Percentiles rank a stretch among this genome's conserved stretches.
Conservation (phyloP, 1,140 invertebrate genomes). For the Microvelia longipes region DNA sequence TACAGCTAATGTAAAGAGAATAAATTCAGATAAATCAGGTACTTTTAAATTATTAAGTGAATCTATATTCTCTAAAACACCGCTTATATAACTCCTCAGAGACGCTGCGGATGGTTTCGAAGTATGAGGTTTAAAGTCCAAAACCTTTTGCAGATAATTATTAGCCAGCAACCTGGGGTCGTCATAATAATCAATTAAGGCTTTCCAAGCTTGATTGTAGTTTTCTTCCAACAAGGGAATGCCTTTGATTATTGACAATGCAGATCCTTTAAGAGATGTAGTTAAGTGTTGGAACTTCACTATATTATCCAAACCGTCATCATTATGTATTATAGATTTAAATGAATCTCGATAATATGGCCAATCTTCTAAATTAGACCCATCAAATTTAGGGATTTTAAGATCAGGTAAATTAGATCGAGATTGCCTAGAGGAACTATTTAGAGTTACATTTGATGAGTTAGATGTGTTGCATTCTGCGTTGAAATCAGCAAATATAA, state of each 20-base stretch:
- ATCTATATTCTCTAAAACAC: slow-evolving; percentile 15
- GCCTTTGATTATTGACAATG: neutral
- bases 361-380: neutral
- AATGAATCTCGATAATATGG: neutral
- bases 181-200: neutral
- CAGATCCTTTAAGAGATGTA: neutral
- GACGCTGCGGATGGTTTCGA: slow-evolving; percentile 18
- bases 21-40: neutral
- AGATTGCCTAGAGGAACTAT: too few species aligned
- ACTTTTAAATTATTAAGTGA: slow-evolving; percentile 23
- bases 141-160: neutral
- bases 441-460: too few species aligned
- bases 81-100: slow-evolving; percentile 9
- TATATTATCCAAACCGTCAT: neutral
- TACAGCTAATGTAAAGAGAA: neutral
- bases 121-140: neutral
- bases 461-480: too few species aligned
- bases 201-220: neutral
- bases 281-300: neutral
- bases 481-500: too few species aligned
- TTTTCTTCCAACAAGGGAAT: neutral
- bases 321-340: neutral
- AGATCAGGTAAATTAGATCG: neutral
- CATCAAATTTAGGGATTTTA: neutral
- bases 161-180: neutral